A percentile compares a stretch with the other conserved stretches of the same genome.
Conservation (phyloP, 2,888 invertebrate genomes). For the Caenorhabditis japonica region DNA sequence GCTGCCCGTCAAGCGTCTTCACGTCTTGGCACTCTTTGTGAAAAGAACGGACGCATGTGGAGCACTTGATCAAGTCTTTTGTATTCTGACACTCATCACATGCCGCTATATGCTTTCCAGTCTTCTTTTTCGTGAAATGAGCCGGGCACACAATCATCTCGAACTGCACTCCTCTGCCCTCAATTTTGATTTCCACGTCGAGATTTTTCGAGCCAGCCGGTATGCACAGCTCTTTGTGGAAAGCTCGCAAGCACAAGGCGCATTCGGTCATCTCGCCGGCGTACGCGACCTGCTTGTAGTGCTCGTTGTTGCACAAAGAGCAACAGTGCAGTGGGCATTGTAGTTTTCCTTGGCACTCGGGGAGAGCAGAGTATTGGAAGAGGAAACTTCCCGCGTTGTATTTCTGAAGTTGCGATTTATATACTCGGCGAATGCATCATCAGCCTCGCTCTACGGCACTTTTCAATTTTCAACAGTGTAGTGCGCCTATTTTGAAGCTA, state of each 20-base stretch:
- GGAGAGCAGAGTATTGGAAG: conserved; percentile 12
- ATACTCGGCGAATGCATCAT: no score
- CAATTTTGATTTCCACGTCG: conserved; percentile 1
- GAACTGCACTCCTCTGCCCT: background rate
- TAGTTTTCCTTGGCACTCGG: conserved; percentile 28
- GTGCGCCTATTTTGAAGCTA: no score
- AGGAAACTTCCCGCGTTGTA: conserved; percentile 20
- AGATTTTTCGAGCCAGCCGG: conserved; percentile 13
- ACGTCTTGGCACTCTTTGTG: conserved; percentile 7
- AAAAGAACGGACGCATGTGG: conserved; percentile 8
- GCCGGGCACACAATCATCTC: conserved; percentile 18
- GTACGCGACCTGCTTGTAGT: conserved; percentile 28
- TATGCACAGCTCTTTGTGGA: conserved; percentile 16
- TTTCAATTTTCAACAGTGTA: no score
- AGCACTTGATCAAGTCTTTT: conserved; percentile 2
- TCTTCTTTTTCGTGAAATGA: background rate
- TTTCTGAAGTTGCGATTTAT: conserved; percentile 12
- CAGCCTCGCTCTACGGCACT: no score
- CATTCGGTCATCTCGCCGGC: conserved; percentile 17
- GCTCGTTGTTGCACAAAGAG: conserved; percentile 10
- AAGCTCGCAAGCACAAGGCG: conserved; percentile 21
- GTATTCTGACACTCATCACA: background rate
- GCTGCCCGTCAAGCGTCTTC: background rate
- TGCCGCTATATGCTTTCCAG: background rate
- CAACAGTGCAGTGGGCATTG: conserved; percentile 38